phyloP scores from a whole-genome alignment of 2,113 vertebrate genomes.

The Colius striatus region DNA sequence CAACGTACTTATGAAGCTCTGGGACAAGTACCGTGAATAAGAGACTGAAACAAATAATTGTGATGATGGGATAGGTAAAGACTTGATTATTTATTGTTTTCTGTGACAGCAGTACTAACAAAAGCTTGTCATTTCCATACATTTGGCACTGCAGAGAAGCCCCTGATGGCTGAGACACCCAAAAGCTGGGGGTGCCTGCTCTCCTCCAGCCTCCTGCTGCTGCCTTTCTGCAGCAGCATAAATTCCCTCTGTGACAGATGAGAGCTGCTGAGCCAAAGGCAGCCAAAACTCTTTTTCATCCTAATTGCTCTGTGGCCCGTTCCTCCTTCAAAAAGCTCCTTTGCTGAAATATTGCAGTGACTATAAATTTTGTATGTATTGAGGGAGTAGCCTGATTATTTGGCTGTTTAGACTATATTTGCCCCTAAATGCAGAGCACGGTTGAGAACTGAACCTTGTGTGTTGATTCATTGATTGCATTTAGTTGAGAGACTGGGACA shows the following conservation, averaged over 20 bases:
- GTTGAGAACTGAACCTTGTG: background rate
- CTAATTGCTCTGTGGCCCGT: background rate
- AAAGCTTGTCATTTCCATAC: background rate
- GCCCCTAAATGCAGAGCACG: background rate
- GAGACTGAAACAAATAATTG: too few relatives aligned
- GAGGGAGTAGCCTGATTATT: background rate
- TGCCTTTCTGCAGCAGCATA: background rate
- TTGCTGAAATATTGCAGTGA: slow-evolving; percentile 22
- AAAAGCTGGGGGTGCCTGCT: background rate
- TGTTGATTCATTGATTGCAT: background rate
- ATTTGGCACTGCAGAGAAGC: background rate
- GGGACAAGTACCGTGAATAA: background rate
- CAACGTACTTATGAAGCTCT: fast-evolving
- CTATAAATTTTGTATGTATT: background rate
- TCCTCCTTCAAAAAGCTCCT: background rate
- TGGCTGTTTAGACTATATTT: background rate
- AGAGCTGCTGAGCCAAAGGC: background rate
- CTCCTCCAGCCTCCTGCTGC: background rate
- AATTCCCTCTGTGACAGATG: background rate
- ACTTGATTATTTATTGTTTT: background rate
- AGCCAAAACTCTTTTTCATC: background rate
- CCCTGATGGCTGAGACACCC: background rate
- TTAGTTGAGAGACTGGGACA: background rate
- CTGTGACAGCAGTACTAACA: fast-evolving
- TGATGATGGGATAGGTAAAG: background rate